These are phyloP conservation scores for Troides helena DNA, from an alignment of 2,888 invertebrate species.

Conservation along the genomic window DNA sequence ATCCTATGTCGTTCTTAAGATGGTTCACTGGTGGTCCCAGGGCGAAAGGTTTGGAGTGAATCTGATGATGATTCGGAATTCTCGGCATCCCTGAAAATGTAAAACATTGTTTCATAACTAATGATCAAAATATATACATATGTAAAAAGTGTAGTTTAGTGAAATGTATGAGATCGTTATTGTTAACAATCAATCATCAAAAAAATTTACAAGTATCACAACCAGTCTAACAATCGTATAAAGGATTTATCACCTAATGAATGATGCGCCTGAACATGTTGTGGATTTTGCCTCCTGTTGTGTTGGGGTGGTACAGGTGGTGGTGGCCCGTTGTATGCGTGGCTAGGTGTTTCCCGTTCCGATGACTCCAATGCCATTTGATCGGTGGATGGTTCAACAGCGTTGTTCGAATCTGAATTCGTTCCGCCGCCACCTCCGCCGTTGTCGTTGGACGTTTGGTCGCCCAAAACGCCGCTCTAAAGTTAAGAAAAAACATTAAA, in stretches of 20 bases:
- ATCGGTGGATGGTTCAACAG: constrained; percentile 81
- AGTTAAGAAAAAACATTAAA: constrained; percentile 39
- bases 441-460: constrained; percentile 74
- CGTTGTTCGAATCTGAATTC: constrained; percentile 78
- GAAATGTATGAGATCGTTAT: too few relatives aligned
- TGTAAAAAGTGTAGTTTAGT: too few relatives aligned
- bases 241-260: constrained; percentile 56
- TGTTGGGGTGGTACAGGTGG: constrained; percentile 83
- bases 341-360: constrained; percentile 81
- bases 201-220: too few relatives aligned
- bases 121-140: too few relatives aligned
- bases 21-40: constrained; percentile 71
- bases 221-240: too few relatives aligned
- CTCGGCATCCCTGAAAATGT: constrained; percentile 68
- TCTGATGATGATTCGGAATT: constrained; percentile 75
- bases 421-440: constrained; percentile 76
- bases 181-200: too few relatives aligned
- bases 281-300: constrained; percentile 86
- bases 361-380: constrained; percentile 87
- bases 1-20: constrained; percentile 74
- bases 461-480: constrained; percentile 67
- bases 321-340: constrained; percentile 75
- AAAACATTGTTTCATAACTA: constrained; percentile 13
- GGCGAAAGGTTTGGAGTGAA: constrained; percentile 72
- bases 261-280: constrained; percentile 82